Base-by-base conservation (phyloP, 1,140 invertebrate genomes). In the Thaumetopoea pityocampa region DNA sequence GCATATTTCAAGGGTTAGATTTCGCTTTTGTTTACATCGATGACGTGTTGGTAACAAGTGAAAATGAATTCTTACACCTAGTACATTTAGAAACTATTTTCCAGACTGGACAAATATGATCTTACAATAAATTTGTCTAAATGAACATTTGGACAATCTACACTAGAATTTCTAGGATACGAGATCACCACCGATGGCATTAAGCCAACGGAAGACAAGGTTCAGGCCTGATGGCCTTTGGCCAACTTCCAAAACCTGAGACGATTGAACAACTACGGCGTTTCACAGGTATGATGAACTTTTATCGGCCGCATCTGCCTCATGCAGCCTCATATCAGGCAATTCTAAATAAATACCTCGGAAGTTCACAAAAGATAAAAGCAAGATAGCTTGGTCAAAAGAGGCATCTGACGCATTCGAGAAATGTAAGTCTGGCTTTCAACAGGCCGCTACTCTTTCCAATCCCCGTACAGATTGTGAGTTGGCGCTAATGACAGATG, bases 231-330 rank as follows among this genome's bases (percentile, higher is more conserved):
- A n/a, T n/a, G 9, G 36, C 36, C 20, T 9, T 40, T 11, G 6
- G 9, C 8, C 6, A 29, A 11, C 29, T 28, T 19, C 23, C 36
- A 5, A 16, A 7, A 11, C 36, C 36, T 2, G 14, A 27, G 8
- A 38, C 23, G 9, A 17, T 38, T 1, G 16, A 10, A 10, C 14
- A 18, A 6, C 15, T 38, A 8, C 14, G 36, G 2, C 14, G 36
- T 4, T 38, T 28, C 29, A n/a, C 29, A n/a, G 36, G 24, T 9
- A 38, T 38, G 36, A 2, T 38, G 12, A 28, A 40, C 14, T 40
- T 29, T 29, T 40, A 40, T 20, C 24, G 36, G 2, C 12, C 4
- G 1, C 15, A 27, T 20, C 5, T 40, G 2, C 24, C 9, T n/a
- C n/a, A n/a, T n/a, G n/a, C n/a, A n/a, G n/a, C n/a, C n/a, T n/a